Evolutionary conservation across 2,888 invertebrate species (phyloP), one percentile per base, ranked within the genome.

Genomic region (Lithosia quadra): DNA sequence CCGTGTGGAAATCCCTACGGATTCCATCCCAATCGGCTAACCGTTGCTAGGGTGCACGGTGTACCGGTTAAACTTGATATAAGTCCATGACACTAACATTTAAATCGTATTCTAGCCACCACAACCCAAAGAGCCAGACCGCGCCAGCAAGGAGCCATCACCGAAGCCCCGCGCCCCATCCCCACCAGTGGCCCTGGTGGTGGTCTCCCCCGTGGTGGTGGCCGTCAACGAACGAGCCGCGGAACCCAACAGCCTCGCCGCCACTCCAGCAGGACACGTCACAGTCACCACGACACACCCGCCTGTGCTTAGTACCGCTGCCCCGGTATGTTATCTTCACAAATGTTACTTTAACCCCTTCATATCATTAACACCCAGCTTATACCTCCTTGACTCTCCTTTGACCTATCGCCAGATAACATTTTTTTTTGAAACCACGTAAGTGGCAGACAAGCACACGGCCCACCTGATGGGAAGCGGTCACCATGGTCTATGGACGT

Each of bases 241-340:
- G 63, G 94, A 93, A 76, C 94, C 94, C 55, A 97, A 97, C 91
- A 97, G 97, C 82, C 92, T 97, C 78, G 97, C 97, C 1, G 96
- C 97, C 53, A 88, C 93, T 67, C 96, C 96, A 76, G 96, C 97
- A 63, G 97, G 97, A 67, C 97, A 97, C 84, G 97, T 98, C 70
- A 98, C 98, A 1, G 98, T 98, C 49, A 98, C 98, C 64, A 97
- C 97, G 21, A 98, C 97, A 63, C 98, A 98, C 90, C 98, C 79
- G 55, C 81, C 81, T 0, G 79, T 77, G 0, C 72, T 82, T 2
- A 76, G 71, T 22, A 82, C 78, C 1, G 69, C 69, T 0, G 69
- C 69, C 10, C 70, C 68, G 64, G 80, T 81, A 24, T 18, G 49
- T 49, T 62, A 11, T 56, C 34, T 55, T n/a, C 9, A 8, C 33